Evolutionary conservation across 2,797 vertebrate species (phyloP).

Genomic region (Brachyalestes nurse): DNA sequence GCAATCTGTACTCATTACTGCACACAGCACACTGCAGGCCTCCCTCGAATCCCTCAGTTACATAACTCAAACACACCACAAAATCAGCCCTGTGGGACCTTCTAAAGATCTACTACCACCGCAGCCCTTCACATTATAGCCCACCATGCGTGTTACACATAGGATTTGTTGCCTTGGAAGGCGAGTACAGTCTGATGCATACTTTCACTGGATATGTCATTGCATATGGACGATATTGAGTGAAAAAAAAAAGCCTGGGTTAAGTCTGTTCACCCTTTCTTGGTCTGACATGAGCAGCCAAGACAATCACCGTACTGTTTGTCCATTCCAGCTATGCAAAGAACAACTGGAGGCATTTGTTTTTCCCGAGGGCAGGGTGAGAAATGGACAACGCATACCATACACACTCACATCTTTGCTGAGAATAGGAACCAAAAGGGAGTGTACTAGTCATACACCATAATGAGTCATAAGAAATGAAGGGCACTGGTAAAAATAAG

Average conservation of each 20-base stretch:
- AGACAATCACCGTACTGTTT: slow-evolving; percentile 37
- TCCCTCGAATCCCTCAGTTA: slow-evolving; percentile 28
- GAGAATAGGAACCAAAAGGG: neutral
- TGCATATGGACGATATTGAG: slow-evolving; percentile 4
- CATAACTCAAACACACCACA: slow-evolving; percentile 29
- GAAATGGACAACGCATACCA: slow-evolving; percentile 41
- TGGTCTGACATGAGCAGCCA: slow-evolving; percentile 32
- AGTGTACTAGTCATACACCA: slow-evolving; percentile 13
- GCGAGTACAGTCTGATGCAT: slow-evolving; percentile 19
- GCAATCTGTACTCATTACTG: slow-evolving; percentile 45
- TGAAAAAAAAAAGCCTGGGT: slow-evolving; percentile 31
- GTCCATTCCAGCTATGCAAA: slow-evolving; percentile 34
- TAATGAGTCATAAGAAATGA: neutral
- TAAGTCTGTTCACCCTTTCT: slow-evolving; percentile 22
- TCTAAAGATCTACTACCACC: slow-evolving; percentile 28
- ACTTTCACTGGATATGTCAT: slow-evolving; percentile 21
- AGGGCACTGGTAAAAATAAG: neutral
- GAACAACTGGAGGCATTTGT: slow-evolving; percentile 47
- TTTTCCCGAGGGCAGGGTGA: slow-evolving; percentile 36
- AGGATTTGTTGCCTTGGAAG: slow-evolving; percentile 28
- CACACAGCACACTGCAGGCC: slow-evolving; percentile 23
- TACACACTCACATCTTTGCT: slow-evolving; percentile 21
- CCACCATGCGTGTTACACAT: slow-evolving; percentile 9
- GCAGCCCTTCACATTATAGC: slow-evolving; percentile 4
- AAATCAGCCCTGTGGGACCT: slow-evolving; percentile 22